Base-by-base conservation (phyloP, 2,888 invertebrate genomes). In the Galerucella nymphaeae region DNA sequence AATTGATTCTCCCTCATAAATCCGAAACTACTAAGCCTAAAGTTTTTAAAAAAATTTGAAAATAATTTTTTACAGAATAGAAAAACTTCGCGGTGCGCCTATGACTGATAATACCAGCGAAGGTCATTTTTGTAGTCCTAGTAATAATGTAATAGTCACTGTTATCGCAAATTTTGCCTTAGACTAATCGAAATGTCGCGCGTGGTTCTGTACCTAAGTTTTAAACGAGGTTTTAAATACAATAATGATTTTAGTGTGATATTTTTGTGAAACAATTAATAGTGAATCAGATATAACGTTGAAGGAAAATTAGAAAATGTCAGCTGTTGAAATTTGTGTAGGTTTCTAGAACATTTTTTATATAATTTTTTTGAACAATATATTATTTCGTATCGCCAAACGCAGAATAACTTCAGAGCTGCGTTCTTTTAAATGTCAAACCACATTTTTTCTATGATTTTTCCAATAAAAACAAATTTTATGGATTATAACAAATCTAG, bases 81-180 rank as follows among this genome's bases (percentile, higher is more conserved):
- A 23, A 23, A 23, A 23, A 23, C 23, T 23, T 23, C 23, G 4
- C 23, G 23, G 2, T 23, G 23, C 70, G 70, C 55, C 63, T 20
- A 57, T 70, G 70, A 18, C 13, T 62, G 70, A 70, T 70, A 70
- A 70, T 70, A 64, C 63, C 23, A 9, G 50, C 59, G 70, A 70
- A 70, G 70, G 70, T 70, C 70, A 64, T 2, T 58, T 63, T 30
- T 70, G 45, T 55, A 70, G 57, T 64, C 50, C 30, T 57, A 55
- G 63, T 55, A 42, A 38, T 38, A 69, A 53, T 63, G 30, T 42
- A 30, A 38, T 50, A 69, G 61, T 63, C 57, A 30, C 23, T 55
- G 62, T 70, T 70, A 70, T 70, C 70, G 45, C 59, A 23, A 70
- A 70, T 23, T 70, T 70, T 48, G 57, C 63, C 57, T 59, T 63